Percentiles rank a stretch among this genome's conserved stretches.
Evolutionary conservation across 2,797 vertebrate species (phyloP).

Genomic region (Cynodonichthys magdalenae): DNA sequence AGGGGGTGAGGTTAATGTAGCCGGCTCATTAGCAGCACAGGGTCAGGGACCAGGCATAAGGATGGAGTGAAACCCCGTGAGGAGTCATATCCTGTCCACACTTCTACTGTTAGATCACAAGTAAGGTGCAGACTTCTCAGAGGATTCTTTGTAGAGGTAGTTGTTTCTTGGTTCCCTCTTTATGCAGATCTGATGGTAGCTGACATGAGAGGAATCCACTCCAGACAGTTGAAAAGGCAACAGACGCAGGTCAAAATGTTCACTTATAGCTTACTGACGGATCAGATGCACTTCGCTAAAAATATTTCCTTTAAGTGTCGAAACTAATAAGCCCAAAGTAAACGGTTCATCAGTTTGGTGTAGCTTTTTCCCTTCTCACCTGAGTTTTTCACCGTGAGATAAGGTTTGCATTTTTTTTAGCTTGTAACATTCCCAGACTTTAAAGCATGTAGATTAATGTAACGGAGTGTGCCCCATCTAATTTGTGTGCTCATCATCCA

Average conservation of each 20-base stretch:
- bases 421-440: conserved; percentile 75
- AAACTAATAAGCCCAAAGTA: conserved; percentile 53
- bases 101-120: conserved; percentile 50
- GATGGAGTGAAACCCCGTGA: conserved; percentile 26
- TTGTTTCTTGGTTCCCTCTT: conserved; percentile 21
- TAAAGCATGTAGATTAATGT: conserved; percentile 74
- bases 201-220: conserved; percentile 43
- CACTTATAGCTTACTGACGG: conserved; percentile 31
- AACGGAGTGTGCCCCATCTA: conserved; percentile 62
- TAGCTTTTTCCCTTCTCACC: conserved; percentile 33
- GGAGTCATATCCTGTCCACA: conserved; percentile 50
- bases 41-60: conserved; percentile 53
- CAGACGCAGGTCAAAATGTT: conserved; percentile 32
- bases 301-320: conserved; percentile 36
- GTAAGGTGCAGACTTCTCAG: conserved; percentile 41
- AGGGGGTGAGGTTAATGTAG: conserved; percentile 59
- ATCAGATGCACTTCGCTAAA: conserved; percentile 66
- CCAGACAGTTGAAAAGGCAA: conserved; percentile 37
- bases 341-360: conserved; percentile 65
- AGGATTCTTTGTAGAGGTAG: conserved; percentile 53
- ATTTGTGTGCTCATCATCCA: conserved; percentile 64
- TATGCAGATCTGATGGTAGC: conserved; percentile 29
- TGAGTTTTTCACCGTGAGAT: conserved; percentile 32
- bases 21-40: conserved; percentile 65
- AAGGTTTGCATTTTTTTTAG: conserved; percentile 54